A percentile compares a stretch with the other conserved stretches of the same genome.
Evolutionary conservation across 2,113 vertebrate species (phyloP).

Genomic region (Hystrix brachyura): DNA sequence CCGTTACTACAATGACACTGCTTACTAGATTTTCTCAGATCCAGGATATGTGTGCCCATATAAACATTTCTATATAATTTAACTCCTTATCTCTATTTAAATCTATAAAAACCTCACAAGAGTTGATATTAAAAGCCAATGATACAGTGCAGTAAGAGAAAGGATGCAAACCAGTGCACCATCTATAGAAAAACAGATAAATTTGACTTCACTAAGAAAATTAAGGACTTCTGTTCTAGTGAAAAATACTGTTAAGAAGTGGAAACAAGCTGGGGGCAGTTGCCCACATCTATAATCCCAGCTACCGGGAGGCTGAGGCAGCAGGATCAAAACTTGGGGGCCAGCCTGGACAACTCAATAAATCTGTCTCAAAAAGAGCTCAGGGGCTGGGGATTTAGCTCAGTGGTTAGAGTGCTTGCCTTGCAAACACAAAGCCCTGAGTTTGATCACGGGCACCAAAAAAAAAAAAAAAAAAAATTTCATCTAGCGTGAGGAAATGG

Average conservation of each 20-base stretch:
- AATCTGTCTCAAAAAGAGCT: too few species aligned
- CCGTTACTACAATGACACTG: background rate
- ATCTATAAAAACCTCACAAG: background rate
- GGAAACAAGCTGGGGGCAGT: background rate
- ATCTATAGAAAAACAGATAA: background rate
- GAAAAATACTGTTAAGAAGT: background rate
- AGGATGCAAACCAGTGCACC: background rate
- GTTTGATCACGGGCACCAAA: too few species aligned
- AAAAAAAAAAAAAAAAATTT: background rate
- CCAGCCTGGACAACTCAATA: too few species aligned
- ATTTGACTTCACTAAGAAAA: conserved; percentile 11
- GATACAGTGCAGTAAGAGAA: background rate
- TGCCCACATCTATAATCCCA: too few species aligned
- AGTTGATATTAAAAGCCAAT: conserved; percentile 18
- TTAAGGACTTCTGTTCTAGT: background rate
- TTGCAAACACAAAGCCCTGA: too few species aligned
- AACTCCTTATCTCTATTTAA: background rate
- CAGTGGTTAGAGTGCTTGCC: too few species aligned
- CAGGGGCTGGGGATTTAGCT: too few species aligned
- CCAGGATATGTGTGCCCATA: background rate
- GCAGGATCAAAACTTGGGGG: too few species aligned
- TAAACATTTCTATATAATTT: background rate
- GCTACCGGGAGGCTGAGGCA: too few species aligned
- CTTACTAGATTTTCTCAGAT: background rate
- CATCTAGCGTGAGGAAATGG: background rate